Evolutionary conservation across 2,797 vertebrate species (phyloP), one percentile per base, ranked within the genome.

Genomic region (Takifugu ocellatus): DNA sequence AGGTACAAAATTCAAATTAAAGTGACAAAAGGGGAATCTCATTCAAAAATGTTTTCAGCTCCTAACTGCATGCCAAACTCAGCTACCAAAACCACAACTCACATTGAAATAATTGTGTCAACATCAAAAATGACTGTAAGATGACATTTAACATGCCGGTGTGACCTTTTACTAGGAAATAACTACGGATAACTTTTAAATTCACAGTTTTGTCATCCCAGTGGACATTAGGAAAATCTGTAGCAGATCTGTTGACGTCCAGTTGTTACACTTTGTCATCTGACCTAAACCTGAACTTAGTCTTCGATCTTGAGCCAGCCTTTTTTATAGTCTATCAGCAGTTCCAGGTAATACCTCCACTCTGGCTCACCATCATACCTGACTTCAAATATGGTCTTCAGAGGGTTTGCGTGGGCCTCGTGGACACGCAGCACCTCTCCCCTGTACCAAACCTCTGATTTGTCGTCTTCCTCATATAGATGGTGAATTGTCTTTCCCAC

Each of bases 271-370:
- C 8, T 3, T 33, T 33, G 1, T 33, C 7, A 33, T 9, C 8
- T 33, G 31, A 33, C 31, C 31, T 33, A 33, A 33, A 33, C 8
- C 31, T 25, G 36, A 43, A 51, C 15, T 81, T 78, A 92, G 47
- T 89, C 86, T 36, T 93, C 91, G 17, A 94, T 71, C 68, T 89
- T 87, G 12, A 95, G 83, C 93, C 92, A 94, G 49, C 93, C 93
- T 66, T 93, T 94, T 54, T 91, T 85, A 59, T 91, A 94, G 75
- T 95, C 93, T 17, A 92, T 84, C 39, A 93, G 75, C 74, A 95
- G 88, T 84, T 94, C 93, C 44, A 93, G 87, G 78, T 91, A 93
- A 88, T 94, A 94, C 67, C 89, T 91, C 91, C 92, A 93, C 52
- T 92, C 92, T 0, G 93, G 93, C 68, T 95, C 93, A 1, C 90